Percentiles rank a stretch among this genome's conserved stretches.
Evolutionary conservation across 2,113 vertebrate species (phyloP).

Genomic region (Neopipo cinnamomea): DNA sequence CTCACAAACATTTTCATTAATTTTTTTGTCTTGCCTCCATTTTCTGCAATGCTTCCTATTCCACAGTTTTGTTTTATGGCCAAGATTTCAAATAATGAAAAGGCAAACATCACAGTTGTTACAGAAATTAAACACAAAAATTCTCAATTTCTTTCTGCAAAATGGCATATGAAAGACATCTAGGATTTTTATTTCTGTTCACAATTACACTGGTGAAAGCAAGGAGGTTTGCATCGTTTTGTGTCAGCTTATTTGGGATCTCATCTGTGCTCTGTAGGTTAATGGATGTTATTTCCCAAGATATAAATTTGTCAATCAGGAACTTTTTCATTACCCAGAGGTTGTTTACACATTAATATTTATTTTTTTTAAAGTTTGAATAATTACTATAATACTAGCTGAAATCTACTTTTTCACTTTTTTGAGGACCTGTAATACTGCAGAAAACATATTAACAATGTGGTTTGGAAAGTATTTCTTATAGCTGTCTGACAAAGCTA

Average conservation of each 20-base stretch:
- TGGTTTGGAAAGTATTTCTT: background rate
- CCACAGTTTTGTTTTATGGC: background rate
- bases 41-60: background rate
- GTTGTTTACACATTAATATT: background rate
- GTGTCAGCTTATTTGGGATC: background rate
- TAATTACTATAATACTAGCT: background rate
- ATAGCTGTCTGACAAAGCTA: background rate
- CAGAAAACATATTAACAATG: background rate
- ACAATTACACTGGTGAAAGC: background rate
- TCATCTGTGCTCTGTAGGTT: background rate
- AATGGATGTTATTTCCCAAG: background rate
- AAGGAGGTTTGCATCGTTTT: background rate
- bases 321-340: background rate
- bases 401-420: background rate
- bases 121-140: background rate
- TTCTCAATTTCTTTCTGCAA: background rate
- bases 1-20: background rate
- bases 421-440: background rate
- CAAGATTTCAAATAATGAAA: slow-evolving; percentile 1
- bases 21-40: background rate
- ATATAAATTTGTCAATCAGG: background rate
- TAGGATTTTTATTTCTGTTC: background rate
- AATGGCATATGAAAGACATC: background rate
- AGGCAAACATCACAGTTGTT: background rate
- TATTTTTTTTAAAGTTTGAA: background rate